Evolutionary conservation across 2,888 invertebrate genomes (phyloP), one percentile per base, ranked within the genome.

Genomic region (Trichopoda pennipes): DNA sequence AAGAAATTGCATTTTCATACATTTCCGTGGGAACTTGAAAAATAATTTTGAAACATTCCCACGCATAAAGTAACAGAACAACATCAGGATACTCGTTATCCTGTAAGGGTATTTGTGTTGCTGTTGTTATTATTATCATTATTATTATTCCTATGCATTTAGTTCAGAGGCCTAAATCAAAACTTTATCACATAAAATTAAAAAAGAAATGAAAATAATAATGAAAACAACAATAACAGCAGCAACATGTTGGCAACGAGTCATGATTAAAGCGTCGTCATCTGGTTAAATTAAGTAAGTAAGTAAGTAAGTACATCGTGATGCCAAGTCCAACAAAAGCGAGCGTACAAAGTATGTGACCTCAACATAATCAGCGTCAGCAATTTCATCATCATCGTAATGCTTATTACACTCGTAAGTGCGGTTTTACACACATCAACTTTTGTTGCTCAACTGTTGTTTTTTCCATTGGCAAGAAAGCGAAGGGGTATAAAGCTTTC

Each of bases 1-100:
- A 73, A 69, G 74, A 63, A 53, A 73, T 51, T 70, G 78, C 53
- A 73, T 77, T 74, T 84, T 80, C 73, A 80, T 83, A 77, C 72
- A 85, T 85, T 87, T 87, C 85, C 89, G 89, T 89, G 89, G 88
- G 89, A 89, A 80, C 79, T 80, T n/a, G 44, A 88, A 85, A 85
- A 84, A 83, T 28, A 38, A 84, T 85, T 87, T 86, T 81, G 55
- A 64, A 85, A 68, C 85, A 89, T 89, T 89, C 89, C 88, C 89
- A 89, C 89, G 87, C 87, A 86, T 85, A 77, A 74, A 80, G 73
- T 61, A 74, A 49, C 35, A 70, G 32, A 63, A 70, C 51, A 61
- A 64, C 61, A 73, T 73, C 70, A 82, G 80, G 75, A 80, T 76
- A 56, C 55, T 49, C 44, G 75, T 82, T 82, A 82, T 82, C 82